Base-by-base conservation (phyloP, 2,113 vertebrate genomes). In the Megaceryle torquata region DNA sequence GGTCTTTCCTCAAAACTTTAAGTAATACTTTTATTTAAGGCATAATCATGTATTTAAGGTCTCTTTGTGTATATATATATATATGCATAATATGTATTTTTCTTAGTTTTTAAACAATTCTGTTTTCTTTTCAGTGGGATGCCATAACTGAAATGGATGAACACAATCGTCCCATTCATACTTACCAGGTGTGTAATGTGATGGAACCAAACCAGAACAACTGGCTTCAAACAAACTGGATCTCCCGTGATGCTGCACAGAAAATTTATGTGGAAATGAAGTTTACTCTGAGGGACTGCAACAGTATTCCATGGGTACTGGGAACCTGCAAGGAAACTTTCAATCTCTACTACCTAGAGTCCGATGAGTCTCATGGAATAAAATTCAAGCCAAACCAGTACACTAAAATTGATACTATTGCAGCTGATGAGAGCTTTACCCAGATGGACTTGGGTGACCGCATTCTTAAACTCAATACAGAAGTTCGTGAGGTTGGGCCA, bases 191-290 rank as follows among this genome's bases (percentile, higher is more conserved):
- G 28, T 99, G 99, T 97, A 99, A 99, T 2, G 99, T 99, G 88
- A 99, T 99, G 99, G 99, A 99, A 78, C 98, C 99, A 74, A 99
- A 99, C 96, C 99, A 99, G 93, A 99, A 99, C 98, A 99, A 99
- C 97, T 99, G 99, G 99, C 99, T 99, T 72, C 98, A 99, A 29
- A 99, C 99, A 86, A 99, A 98, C 97, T 99, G 99, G 99, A 99
- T 99, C 83, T 99, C 98, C 33, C 98, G 99, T 15, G 99, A 99
- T 39, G 99, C 99, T 2, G 99, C 99, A 2, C 99, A 99, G 94
- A 99, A 99, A 95, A 98, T 99, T 90, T 99, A 99, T 37, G 99
- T 99, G 93, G 99, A 99, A 97, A 98, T 99, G 95, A 99, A 99
- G 84, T 99, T 99, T 97, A 99, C 99, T 4, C 96, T 99, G 76